Base-by-base conservation (phyloP, 2,113 vertebrate species). In the Hippocampus abdominalis region DNA sequence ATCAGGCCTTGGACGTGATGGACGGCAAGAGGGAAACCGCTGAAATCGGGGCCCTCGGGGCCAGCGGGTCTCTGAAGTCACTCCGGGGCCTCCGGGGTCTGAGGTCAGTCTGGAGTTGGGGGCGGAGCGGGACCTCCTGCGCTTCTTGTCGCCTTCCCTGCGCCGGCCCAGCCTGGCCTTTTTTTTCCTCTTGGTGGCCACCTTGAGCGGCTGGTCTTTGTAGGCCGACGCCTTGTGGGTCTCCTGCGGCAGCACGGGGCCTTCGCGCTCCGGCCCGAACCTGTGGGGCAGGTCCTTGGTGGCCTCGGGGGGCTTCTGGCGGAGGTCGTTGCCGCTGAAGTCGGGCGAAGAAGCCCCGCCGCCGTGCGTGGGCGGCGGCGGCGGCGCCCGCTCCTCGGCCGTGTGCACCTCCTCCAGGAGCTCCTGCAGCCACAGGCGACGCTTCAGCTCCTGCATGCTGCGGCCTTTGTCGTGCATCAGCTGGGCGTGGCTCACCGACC, bases 401-500 rank as follows among this genome's bases (percentile, higher is more conserved):
- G 97, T 98, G 91, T 99, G 95, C 67, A 99, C 95, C 21, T 95
- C 94, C 2, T 94, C 94, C 0, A 99, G 93, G 70, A 99, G 89
- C 74, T 95, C 91, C 51, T 98, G 95, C 15, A 99, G 91, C 92
- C 95, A 98, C 81, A 91, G 93, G 21, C 93, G 93, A 49, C 97
- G 93, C 75, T 95, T 91, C 60, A 93, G 83, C 61, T 98, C 97
- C 74, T 99, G 96, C 73, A 96, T 90, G 49, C 94, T 94, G 72
- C 94, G 94, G 13, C 95, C 93, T 73, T 98, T 97, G 91, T 99
- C 97, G 9, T 99, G 96, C 87, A 99, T 88, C 21, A 99, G 90
- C 92, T 99, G 97, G 74, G 95, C 95, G 53, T 99, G 96, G 23
- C 96, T 96, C 74, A 99, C 97, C 0, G 96, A 96, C 44, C 97